Base-by-base conservation (phyloP, 2,113 vertebrate genomes). In the Ondatra zibethicus region DNA sequence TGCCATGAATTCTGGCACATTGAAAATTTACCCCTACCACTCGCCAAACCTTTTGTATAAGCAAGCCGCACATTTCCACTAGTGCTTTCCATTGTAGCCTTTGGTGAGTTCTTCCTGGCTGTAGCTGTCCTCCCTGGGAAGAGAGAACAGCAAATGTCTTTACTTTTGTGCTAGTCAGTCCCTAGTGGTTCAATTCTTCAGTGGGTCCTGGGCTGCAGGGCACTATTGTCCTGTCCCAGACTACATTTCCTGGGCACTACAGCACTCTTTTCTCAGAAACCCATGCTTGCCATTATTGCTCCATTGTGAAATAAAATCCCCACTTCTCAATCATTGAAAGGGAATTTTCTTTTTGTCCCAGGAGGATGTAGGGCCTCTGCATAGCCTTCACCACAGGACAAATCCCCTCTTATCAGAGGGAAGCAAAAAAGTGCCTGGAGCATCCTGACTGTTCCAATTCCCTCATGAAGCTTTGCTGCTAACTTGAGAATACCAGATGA, bases 401-500 rank as follows among this genome's bases (percentile, higher is more conserved):
- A 81, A 16, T 4, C 3, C 7, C 7, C 7, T 8, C n/a, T 66
- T 17, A 58, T 19, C 52, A 63, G 93, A 91, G 29, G 52, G 23
- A 82, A 55, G 63, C 91, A 42, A 72, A 55, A 82, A 92, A 31
- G 31, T 65, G 36, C 70, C 21, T 70, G 31, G 33, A 11, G 39
- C 7, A 80, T 36, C 42, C 33, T 88, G 42, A 45, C 31, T 39
- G 5, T 47, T 91, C 76, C 10, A 61, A 86, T 93, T 93, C 91
- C 92, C 55, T 80, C 82, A 75, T 39, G 72, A 94, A 76, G 33
- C 27, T 92, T 89, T 94, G 88, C 58, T 92, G 84, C 42, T 50
- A 94, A 77, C 47, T 82, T 77, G 42, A 89, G 76, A 94, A 91
- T 65, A 86, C 45, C 87, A 89, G 36, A 50, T 91, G 61, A 96